phyloP scores from a whole-genome alignment of 2,888 invertebrate species.

The Amblyjoppa proteus region DNA sequence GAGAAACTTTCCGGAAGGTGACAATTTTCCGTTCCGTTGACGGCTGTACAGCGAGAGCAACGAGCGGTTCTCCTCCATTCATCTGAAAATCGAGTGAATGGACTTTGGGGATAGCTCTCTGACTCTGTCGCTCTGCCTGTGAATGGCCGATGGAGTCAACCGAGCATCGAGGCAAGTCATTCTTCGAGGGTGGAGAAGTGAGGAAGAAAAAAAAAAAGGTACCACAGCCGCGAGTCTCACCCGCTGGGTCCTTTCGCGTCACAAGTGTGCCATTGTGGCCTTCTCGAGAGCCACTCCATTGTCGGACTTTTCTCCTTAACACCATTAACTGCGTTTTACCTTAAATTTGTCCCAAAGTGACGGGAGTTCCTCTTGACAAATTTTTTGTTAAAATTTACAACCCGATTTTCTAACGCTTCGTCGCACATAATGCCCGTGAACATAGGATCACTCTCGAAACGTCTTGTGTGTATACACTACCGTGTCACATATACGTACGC shows the following conservation, averaged over 20 bases:
- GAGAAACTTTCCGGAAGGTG: constrained; percentile 48
- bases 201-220: constrained; percentile 63
- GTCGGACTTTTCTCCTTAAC: constrained; percentile 81
- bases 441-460: constrained; percentile 19
- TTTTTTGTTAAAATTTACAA: constrained; percentile 77
- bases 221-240: constrained; percentile 70
- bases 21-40: constrained; percentile 65
- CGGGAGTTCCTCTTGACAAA: constrained; percentile 83
- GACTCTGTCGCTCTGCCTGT: constrained; percentile 49
- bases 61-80: constrained; percentile 57
- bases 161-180: constrained; percentile 48
- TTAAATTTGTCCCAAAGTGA: constrained; percentile 83
- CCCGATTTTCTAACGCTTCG: constrained; percentile 72
- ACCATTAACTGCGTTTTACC: constrained; percentile 84
- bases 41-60: constrained; percentile 33
- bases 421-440: constrained; percentile 71
- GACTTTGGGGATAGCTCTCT: constrained; percentile 37
- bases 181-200: constrained; percentile 44
- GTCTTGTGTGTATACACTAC: constrained; percentile 9
- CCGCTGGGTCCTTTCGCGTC: constrained; percentile 79
- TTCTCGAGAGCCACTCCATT: constrained; percentile 77
- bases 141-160: constrained; percentile 65
- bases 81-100: constrained; percentile 64
- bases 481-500: constrained; percentile 41
- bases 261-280: constrained; percentile 83